Base-by-base conservation (phyloP, 2,888 invertebrate genomes). In the Trichogramma evanescens region DNA sequence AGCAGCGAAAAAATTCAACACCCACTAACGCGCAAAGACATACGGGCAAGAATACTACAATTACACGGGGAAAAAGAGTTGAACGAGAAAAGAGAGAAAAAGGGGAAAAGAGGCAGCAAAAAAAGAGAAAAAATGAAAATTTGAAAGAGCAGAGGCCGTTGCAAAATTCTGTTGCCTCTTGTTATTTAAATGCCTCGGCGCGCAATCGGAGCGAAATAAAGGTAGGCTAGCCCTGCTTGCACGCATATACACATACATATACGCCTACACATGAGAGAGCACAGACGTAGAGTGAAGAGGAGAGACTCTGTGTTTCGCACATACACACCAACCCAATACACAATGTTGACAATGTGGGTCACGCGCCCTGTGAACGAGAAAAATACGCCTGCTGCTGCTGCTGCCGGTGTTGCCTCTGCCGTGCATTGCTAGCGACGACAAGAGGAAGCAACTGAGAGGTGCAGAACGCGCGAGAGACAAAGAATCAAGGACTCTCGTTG, bases 101-200 rank as follows among this genome's bases (percentile, higher is more conserved):
- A 26, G 50, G 4, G 52, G 5, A 10, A 45, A 6, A 38, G 41
- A 26, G 49, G 43, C 40, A 45, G 50, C 9, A 39, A 40, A 13
- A 40, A 13, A 41, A 13, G 7, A 4, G 40, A 46, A 54, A 58
- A 55, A 58, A 61, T 54, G 54, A 54, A 52, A 43, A 54, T 57
- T 50, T 60, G 43, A 41, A 39, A 41, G 9, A 6, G 40, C 40
- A 38, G 6, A 13, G 46, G 42, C 48, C 48, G 48, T 48, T 48
- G 38, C 53, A 65, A 68, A 66, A 67, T 65, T 67, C 64, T 66
- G 65, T 66, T 67, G 6, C 62, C 58, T 62, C 66, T 66, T 66
- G 67, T 68, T 67, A 67, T 68, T 68, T 66, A 65, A 67, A 67
- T 68, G 65, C 62, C 26, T 26, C 26, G 26, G 52, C 60, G 57